Base-by-base conservation (phyloP, 2,113 vertebrate genomes). In the Odontophorus gujanensis region DNA sequence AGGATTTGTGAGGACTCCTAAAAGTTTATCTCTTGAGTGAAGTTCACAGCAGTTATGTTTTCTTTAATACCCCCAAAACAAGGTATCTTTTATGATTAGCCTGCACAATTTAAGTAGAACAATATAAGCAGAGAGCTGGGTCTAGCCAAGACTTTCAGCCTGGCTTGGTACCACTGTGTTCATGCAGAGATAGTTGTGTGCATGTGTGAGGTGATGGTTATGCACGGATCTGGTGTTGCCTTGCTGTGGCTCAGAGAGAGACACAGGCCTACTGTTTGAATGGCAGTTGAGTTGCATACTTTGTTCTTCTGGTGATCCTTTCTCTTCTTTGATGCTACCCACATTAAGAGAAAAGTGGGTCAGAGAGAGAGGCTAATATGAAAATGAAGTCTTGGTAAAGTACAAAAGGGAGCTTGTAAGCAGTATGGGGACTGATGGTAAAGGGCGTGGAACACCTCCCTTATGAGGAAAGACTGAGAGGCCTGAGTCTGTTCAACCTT, bases 211-310 rank as follows among this genome's bases (percentile, higher is more conserved):
- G 16, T 19, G 42, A 5, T 2, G 1, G 30, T 61, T 22, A 0
- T 24, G 8, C 11, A 24, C 42, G 36, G 42, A 32, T 48, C n/a
- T 58, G 26, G 67, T 75, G 9, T 0, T 34, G 32, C 57, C 32
- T 32, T 53, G 66, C 38, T 84, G 50, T 45, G 55, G 3, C 26
- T 40, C 3, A 10, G 72, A 26, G n/a, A 69, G 32, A 80, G n/a
- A 20, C 30, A 45, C 1, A 0, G 3, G 6, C 9, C 67, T 38
- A 0, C 55, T 25, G 43, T 6, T 8, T 45, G 24, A 8, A 26
- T 4, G 9, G 18, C 25, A 4, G 14, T 13, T 72, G 59, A 38
- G 22, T 26, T 77, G 17, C 1, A 3, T 11, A 14, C 18, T 80
- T 53, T n/a, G 13, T 45, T 75, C 58, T 76, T 36, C 28, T 68